Conservation (phyloP, 92 coral and sea anemone genomes). For the Diadumene lineata region DNA sequence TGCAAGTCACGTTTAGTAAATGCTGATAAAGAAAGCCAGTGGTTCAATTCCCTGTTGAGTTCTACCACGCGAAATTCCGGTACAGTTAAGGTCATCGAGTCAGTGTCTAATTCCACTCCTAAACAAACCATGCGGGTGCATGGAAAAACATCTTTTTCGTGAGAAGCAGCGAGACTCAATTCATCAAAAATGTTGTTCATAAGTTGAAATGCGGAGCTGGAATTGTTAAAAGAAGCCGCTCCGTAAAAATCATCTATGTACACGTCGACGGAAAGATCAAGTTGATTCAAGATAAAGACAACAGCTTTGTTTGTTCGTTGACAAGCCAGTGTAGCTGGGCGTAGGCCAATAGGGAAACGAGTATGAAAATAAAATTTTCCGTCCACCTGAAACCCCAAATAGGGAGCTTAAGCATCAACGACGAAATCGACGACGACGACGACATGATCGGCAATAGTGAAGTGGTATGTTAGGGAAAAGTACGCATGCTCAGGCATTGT, state of each 20-base stretch:
- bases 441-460: no score
- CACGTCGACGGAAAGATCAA: constrained; percentile 37
- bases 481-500: no score
- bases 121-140: constrained; percentile 42
- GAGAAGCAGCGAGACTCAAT: constrained; percentile 47
- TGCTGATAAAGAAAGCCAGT: constrained; percentile 28
- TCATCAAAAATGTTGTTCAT: constrained; percentile 41
- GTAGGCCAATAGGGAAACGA: constrained; percentile 34
- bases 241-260: constrained; percentile 54
- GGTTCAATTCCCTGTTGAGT: constrained; percentile 22
- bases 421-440: no score
- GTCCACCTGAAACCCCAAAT: constrained; percentile 31
- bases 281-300: constrained; percentile 21
- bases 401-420: no score
- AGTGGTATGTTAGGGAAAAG: no score
- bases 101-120: constrained; percentile 45
- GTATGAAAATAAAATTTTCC: constrained; percentile 41
- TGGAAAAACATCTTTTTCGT: constrained; percentile 48
- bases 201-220: constrained; percentile 27
- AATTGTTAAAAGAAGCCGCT: constrained; percentile 26
- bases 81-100: constrained; percentile 46
- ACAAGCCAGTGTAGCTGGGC: constrained; percentile 36
- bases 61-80: constrained; percentile 41
- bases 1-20: constrained; percentile 46
- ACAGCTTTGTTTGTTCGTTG: constrained; percentile 40